Evolutionary conservation across 1,140 invertebrate species (phyloP), one percentile per base, ranked within the genome.

Genomic region (Eciton burchellii): DNA sequence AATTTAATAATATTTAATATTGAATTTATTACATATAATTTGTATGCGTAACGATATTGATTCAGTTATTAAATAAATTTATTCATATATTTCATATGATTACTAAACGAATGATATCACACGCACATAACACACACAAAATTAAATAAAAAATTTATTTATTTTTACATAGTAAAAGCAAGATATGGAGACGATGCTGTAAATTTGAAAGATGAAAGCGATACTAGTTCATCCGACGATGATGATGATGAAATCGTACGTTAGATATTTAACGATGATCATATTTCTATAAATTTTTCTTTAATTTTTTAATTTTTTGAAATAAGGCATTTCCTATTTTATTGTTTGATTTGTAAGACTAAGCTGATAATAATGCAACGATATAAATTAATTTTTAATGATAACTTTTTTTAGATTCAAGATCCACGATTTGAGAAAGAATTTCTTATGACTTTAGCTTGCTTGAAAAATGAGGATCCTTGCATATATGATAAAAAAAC

Each of bases 391-490:
- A 24, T 66, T 5, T 3, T 8, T 16, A 74, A 62, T 11, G 29
- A 41, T 49, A 21, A 86, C 56, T 29, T 24, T 57, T 79, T 70
- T 86, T 63, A 93, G 93, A 74, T 86, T 54, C 60, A 93, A 3
- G 86, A 89, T 26, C 73, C 91, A 90, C 83, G 93, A 92, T 88
- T 97, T 54, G 98, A 99, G 90, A 96, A 97, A 89, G 96, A 97
- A 68, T 99, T 99, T 93, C 96, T 98, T 5, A 97, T 97, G 94
- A 97, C 98, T 0, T 92, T 99, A 0, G 95, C 98, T 1, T 96
- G 95, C 76, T 92, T 99, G 6, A 99, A 99, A 92, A 97, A 96
- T 43, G 97, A 97, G 92, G 97, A 99, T 94, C 97, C 98, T 0
- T 95, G 95, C 87, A 98, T 99, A 84, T 99, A 99, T 94, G 95